Conservation (phyloP, 2,113 vertebrate species). For the Nerophis ophidion region DNA sequence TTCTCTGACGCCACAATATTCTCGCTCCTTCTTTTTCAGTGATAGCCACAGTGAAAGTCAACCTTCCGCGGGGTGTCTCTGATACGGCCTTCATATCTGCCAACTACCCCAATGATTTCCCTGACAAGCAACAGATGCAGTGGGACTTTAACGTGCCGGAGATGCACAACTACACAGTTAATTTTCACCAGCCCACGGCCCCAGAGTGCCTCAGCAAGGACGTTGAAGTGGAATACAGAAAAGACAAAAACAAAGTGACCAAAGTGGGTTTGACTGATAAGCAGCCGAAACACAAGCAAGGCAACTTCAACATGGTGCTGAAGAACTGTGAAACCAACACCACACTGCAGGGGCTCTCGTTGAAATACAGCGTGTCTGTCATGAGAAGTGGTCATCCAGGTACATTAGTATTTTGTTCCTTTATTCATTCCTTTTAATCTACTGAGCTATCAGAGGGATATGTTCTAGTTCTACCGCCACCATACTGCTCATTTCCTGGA, state of each 20-base stretch:
- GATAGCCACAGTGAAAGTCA: constrained; percentile 75
- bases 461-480: too few relatives aligned
- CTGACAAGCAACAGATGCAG: constrained; percentile 72
- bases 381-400: constrained; percentile 67
- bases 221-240: constrained; percentile 73
- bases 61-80: constrained; percentile 70
- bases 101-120: constrained; percentile 76
- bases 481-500: too few relatives aligned
- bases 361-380: constrained; percentile 76
- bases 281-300: constrained; percentile 77
- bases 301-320: constrained; percentile 81
- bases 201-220: constrained; percentile 76
- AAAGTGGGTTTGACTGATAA: constrained; percentile 59
- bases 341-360: constrained; percentile 56
- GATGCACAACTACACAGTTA: constrained; percentile 78
- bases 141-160: constrained; percentile 82
- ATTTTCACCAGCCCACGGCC: constrained; percentile 64
- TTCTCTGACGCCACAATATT: not conserved
- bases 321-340: constrained; percentile 78
- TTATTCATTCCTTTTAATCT: too few relatives aligned
- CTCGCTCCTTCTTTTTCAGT: constrained; percentile 46
- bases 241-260: constrained; percentile 43
- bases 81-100: constrained; percentile 74
- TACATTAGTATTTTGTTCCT: constrained; percentile 11
- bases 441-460: too few relatives aligned